Conservation (phyloP, 2,888 invertebrate genomes). For the Calliphora vomitoria region DNA sequence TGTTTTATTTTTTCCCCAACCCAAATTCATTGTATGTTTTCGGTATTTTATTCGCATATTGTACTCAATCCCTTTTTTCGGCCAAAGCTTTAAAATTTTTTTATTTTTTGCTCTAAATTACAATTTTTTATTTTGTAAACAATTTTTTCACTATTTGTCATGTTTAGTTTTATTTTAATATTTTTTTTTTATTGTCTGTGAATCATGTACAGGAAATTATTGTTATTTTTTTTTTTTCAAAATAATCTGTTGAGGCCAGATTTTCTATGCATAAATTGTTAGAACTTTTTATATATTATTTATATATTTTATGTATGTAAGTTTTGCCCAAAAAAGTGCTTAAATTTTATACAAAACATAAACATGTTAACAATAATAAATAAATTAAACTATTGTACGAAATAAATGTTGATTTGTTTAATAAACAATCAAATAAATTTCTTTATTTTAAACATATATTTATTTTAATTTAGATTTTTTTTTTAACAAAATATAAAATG, state of each 20-base stretch:
- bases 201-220: slow-evolving; percentile 65
- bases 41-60: slow-evolving; percentile 25
- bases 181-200: slow-evolving; percentile 43
- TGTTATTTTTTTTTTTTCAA: slow-evolving; percentile 35
- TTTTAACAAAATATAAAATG: not conserved
- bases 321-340: not conserved
- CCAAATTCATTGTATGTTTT: slow-evolving; percentile 32
- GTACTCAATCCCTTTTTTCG: slow-evolving; percentile 38
- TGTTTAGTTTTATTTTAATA: slow-evolving; percentile 37
- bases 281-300: not conserved
- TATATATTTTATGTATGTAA: slow-evolving; percentile 38
- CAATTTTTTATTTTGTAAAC: slow-evolving; percentile 11
- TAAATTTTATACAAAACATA: slow-evolving; percentile 22
- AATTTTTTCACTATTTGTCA: slow-evolving; percentile 58
- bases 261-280: slow-evolving; percentile 62
- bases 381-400: slow-evolving; percentile 41
- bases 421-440: not conserved
- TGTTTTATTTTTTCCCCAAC: slow-evolving; percentile 27
- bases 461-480: not conserved
- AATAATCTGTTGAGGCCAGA: slow-evolving; percentile 55
- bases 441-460: not conserved
- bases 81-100: slow-evolving; percentile 55
- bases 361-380: slow-evolving; percentile 58
- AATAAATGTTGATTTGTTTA: slow-evolving; percentile 36
- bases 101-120: slow-evolving; percentile 26